Conservation (phyloP, 1,140 invertebrate species). For the Cephus cinctus region DNA sequence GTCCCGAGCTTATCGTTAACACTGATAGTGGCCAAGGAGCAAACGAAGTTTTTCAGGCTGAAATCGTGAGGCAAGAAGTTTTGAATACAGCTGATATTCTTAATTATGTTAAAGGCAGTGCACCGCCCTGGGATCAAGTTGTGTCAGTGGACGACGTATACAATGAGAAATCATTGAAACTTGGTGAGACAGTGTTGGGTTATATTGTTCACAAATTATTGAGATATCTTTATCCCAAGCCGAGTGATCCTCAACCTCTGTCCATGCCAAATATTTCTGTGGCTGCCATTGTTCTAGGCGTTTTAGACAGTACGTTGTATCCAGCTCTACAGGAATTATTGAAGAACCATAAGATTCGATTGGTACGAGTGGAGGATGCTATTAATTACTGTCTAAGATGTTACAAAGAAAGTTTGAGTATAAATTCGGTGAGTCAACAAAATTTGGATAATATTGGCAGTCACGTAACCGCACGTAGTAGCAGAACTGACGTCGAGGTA, state of each 20-base stretch:
- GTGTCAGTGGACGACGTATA: conserved; percentile 32
- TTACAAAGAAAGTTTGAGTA: conserved; percentile 57
- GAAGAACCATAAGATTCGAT: conserved; percentile 48
- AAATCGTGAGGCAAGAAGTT: conserved; percentile 31
- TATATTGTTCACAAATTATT: conserved; percentile 60
- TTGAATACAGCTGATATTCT: conserved; percentile 43
- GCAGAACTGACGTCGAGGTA: background rate
- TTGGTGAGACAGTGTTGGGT: conserved; percentile 55
- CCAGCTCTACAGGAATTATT: conserved; percentile 53
- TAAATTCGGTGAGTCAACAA: background rate
- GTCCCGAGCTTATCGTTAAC: no score
- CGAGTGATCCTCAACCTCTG: conserved; percentile 37
- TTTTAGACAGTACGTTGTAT: conserved; percentile 49
- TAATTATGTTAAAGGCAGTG: no score
- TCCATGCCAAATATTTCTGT: conserved; percentile 45
- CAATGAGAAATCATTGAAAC: conserved; percentile 40
- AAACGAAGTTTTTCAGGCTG: conserved; percentile 14
- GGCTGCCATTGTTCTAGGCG: conserved; percentile 54
- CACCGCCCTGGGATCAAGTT: conserved; percentile 40
- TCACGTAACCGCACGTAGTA: no score
- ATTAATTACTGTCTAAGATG: conserved; percentile 59
- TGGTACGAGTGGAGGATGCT: conserved; percentile 57
- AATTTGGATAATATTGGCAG: no score
- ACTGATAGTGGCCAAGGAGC: conserved; percentile 5
- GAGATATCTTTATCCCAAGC: conserved; percentile 57